These are phyloP conservation scores for Hedychridium roseum DNA, from an alignment of 2,888 invertebrate genomes.

Conservation along the genomic window DNA sequence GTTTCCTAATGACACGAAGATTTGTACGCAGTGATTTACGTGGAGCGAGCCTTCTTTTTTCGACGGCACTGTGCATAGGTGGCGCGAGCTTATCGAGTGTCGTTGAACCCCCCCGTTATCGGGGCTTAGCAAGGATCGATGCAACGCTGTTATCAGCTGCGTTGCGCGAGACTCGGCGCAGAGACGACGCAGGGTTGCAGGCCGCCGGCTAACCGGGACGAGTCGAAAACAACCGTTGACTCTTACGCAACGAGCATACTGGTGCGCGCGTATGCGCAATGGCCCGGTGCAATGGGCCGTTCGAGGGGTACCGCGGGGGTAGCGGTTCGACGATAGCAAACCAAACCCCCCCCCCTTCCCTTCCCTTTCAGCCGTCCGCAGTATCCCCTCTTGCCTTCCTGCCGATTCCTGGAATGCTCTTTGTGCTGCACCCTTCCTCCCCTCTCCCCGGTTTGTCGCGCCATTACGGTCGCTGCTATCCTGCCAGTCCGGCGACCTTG, in stretches of 20 bases:
- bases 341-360: conserved; percentile 15
- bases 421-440: conserved; percentile 43
- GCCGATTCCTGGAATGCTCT: conserved; percentile 58
- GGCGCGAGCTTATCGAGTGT: too few species aligned
- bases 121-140: too few species aligned
- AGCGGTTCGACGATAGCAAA: conserved; percentile 10
- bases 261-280: conserved; percentile 15
- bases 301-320: neutral
- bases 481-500: conserved; percentile 44
- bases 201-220: conserved; percentile 5
- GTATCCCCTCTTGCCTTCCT: conserved; percentile 15
- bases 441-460: conserved; percentile 8
- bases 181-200: conserved; percentile 14
- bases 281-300: conserved; percentile 10
- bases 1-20: too few species aligned
- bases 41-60: too few species aligned
- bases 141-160: too few species aligned
- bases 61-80: too few species aligned
- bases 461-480: conserved; percentile 8
- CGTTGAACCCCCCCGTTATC: too few species aligned
- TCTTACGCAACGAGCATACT: conserved; percentile 50
- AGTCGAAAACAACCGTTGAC: conserved; percentile 54
- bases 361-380: conserved; percentile 5
- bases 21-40: too few species aligned
- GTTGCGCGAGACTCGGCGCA: conserved; percentile 1